These are phyloP conservation scores for Pseudomyrmex cubaensis DNA, from an alignment of 1,140 invertebrate genomes.

Conservation along the genomic window DNA sequence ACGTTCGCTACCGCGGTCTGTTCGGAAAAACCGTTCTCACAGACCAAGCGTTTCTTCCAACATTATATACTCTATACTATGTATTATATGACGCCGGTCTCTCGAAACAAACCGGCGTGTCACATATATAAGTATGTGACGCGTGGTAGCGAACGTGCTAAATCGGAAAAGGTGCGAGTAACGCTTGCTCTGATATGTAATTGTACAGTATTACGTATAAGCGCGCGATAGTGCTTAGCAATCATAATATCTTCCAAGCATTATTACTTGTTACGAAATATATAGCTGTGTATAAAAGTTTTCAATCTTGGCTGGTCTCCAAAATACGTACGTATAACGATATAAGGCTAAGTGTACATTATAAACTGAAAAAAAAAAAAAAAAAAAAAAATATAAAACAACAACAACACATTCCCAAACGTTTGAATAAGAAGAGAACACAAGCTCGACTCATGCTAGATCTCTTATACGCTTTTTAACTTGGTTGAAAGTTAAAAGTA, in stretches of 20 bases:
- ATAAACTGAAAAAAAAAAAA: conserved; percentile 5
- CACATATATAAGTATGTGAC: too few species aligned
- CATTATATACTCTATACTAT: too few species aligned
- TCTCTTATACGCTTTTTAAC: conserved; percentile 45
- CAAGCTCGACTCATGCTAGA: conserved; percentile 21
- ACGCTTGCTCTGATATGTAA: conserved; percentile 15
- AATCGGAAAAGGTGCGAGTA: conserved; percentile 27
- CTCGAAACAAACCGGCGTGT: too few species aligned
- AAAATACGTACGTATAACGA: conserved; percentile 36
- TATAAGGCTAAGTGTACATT: conserved; percentile 48
- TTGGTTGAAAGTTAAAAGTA: conserved; percentile 50
- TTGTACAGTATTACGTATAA: conserved; percentile 42
- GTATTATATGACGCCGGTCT: too few species aligned
- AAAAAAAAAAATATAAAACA: conserved; percentile 8
- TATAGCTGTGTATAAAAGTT: conserved; percentile 52
- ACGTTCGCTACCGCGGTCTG: too few species aligned
- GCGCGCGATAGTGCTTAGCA: conserved; percentile 37
- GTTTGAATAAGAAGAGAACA: conserved; percentile 32
- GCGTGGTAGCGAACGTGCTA: not conserved
- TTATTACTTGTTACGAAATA: conserved; percentile 25
- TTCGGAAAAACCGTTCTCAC: too few species aligned
- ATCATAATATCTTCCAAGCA: conserved; percentile 25
- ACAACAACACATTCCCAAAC: not conserved
- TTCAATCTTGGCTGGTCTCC: conserved; percentile 44
- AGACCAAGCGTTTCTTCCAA: too few species aligned